A percentile compares a stretch with the other conserved stretches of the same genome.
Evolutionary conservation across 2,888 invertebrate species (phyloP).

Genomic region (Escarpia spicata): DNA sequence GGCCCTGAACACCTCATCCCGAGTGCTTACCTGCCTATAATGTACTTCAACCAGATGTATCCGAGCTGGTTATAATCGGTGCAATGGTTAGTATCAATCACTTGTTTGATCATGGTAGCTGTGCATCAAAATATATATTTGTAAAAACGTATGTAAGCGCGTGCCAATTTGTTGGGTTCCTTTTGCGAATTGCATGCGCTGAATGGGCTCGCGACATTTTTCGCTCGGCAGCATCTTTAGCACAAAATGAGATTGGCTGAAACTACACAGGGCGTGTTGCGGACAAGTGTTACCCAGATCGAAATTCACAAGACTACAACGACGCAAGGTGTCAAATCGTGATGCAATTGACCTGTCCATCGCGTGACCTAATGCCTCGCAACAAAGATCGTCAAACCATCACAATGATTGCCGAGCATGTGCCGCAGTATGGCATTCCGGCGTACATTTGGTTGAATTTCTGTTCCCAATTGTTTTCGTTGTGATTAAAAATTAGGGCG

Average conservation of each 20-base stretch:
- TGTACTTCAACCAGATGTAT: neutral
- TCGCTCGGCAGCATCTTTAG: neutral
- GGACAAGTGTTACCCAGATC: neutral
- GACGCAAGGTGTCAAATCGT: too few relatives aligned
- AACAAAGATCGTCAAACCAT: too few relatives aligned
- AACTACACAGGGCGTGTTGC: neutral
- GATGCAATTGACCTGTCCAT: too few relatives aligned
- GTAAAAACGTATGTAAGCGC: too few relatives aligned
- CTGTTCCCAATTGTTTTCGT: too few relatives aligned
- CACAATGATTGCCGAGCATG: too few relatives aligned
- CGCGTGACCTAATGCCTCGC: too few relatives aligned
- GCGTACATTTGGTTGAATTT: too few relatives aligned
- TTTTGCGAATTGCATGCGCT: neutral
- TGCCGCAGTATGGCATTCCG: too few relatives aligned
- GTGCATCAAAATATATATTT: neutral
- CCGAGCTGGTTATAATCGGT: neutral
- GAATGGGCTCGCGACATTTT: neutral
- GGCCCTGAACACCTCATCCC: neutral
- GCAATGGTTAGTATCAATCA: neutral
- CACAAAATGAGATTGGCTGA: neutral
- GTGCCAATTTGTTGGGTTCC: neutral
- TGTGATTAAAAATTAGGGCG: too few relatives aligned
- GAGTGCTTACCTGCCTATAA: neutral
- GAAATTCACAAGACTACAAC: neutral
- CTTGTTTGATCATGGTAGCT: neutral